Conservation (phyloP, 2,113 vertebrate species). For the Plotosus lineatus region DNA sequence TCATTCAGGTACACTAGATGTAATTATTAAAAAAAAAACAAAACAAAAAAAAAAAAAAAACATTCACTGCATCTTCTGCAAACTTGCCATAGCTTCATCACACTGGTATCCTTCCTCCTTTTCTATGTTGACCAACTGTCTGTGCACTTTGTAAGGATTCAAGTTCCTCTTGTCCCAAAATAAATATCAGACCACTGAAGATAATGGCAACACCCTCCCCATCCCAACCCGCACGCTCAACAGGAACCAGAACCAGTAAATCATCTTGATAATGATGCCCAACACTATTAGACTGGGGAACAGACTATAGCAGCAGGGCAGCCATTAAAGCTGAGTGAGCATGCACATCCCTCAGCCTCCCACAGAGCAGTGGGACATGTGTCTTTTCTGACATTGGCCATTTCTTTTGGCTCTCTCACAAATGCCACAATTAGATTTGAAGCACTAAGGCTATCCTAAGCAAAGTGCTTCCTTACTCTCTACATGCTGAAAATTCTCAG, state of each 20-base stretch:
- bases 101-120: neutral
- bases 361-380: slow-evolving; percentile 6
- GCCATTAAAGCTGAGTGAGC: slow-evolving; percentile 28
- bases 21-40: neutral
- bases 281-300: slow-evolving; percentile 32
- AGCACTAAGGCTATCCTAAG: slow-evolving; percentile 10
- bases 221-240: too few species aligned
- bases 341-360: neutral
- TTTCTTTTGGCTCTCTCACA: slow-evolving; percentile 29
- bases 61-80: too few species aligned
- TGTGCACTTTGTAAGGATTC: neutral
- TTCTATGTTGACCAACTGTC: neutral
- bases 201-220: neutral
- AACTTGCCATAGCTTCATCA: neutral
- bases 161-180: neutral
- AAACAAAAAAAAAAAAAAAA: too few species aligned
- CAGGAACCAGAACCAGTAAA: neutral
- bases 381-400: slow-evolving; percentile 27
- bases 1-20: neutral
- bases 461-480: neutral
- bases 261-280: slow-evolving; percentile 7
- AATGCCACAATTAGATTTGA: slow-evolving; percentile 7
- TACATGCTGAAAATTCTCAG: neutral
- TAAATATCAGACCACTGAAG: neutral
- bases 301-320: slow-evolving; percentile 35